Conservation (phyloP, 2,888 invertebrate genomes). For the Chrysolina americana region DNA sequence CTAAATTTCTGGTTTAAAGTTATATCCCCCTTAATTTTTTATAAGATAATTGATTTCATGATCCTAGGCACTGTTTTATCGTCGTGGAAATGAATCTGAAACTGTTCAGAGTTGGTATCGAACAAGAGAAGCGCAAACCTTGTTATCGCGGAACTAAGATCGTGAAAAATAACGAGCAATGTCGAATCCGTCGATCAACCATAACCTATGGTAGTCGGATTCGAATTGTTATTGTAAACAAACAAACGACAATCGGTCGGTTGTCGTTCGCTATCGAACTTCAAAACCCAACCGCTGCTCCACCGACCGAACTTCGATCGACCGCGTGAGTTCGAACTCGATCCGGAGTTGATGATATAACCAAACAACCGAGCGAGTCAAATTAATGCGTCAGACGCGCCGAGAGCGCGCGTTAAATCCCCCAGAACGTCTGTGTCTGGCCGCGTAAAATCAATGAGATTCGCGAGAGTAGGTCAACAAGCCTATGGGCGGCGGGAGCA, state of each 20-base stretch:
- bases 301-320: neutral
- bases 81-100: no score
- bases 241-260: conserved; percentile 13
- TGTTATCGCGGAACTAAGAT: neutral
- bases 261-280: conserved; percentile 18
- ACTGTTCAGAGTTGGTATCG: no score
- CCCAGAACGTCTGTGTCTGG: conserved; percentile 58
- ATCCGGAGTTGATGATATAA: conserved; percentile 35
- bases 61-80: neutral
- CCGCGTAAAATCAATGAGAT: conserved; percentile 62
- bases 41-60: neutral
- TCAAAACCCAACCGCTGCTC: conserved; percentile 10
- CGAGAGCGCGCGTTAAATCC: conserved; percentile 51
- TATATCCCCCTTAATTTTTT: neutral
- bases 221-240: conserved; percentile 21
- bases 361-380: conserved; percentile 37
- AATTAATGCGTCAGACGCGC: conserved; percentile 52
- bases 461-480: conserved; percentile 63
- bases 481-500: conserved; percentile 52
- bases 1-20: neutral
- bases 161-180: conserved; percentile 9
- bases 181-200: neutral
- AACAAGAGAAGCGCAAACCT: neutral
- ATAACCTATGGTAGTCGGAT: conserved; percentile 12
- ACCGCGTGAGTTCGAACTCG: conserved; percentile 7